phyloP scores from a whole-genome alignment of 2,797 vertebrate genomes.

The Tachyglossus aculeatus region DNA sequence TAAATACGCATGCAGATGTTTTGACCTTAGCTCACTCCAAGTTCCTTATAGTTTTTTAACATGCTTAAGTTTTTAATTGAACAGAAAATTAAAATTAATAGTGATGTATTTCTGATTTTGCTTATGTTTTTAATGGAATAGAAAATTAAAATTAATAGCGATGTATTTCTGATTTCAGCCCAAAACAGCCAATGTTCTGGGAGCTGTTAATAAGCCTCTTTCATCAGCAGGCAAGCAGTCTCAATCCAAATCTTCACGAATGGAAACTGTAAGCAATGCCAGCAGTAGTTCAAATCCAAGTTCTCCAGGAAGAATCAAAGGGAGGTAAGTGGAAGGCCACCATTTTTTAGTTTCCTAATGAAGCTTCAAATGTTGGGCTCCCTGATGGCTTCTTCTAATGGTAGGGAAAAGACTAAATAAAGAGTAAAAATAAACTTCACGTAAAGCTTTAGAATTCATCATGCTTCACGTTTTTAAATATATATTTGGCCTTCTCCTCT shows the following conservation, averaged over 20 bases:
- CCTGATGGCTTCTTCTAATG: slow-evolving; percentile 16
- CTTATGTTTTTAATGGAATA: slow-evolving; percentile 14
- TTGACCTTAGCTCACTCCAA: too few relatives aligned
- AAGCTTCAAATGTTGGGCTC: slow-evolving; percentile 17
- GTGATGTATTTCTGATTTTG: slow-evolving; percentile 7
- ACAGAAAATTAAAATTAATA: too few relatives aligned
- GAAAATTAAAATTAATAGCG: slow-evolving; percentile 46
- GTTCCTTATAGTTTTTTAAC: too few relatives aligned
- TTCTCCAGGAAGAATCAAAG: slow-evolving; percentile 92
- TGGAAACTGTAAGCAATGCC: slow-evolving; percentile 97
- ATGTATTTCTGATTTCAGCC: slow-evolving; percentile 83
- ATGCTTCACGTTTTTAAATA: too few relatives aligned
- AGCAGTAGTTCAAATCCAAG: slow-evolving; percentile 95
- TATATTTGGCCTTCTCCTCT: slow-evolving; percentile 10
- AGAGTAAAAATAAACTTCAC: not conserved
- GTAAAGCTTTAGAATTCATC: too few relatives aligned
- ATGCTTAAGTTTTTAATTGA: too few relatives aligned
- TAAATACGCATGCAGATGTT: not conserved
- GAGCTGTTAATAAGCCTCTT: slow-evolving; percentile 97
- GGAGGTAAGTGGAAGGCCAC: slow-evolving; percentile 78
- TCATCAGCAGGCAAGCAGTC: slow-evolving; percentile 95
- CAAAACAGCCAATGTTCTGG: slow-evolving; percentile 96
- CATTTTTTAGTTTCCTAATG: slow-evolving; percentile 38
- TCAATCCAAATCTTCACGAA: slow-evolving; percentile 94
- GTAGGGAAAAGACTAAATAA: slow-evolving; percentile 19